Conservation (phyloP, 2,888 invertebrate species). For the Conistra vaccinii region DNA sequence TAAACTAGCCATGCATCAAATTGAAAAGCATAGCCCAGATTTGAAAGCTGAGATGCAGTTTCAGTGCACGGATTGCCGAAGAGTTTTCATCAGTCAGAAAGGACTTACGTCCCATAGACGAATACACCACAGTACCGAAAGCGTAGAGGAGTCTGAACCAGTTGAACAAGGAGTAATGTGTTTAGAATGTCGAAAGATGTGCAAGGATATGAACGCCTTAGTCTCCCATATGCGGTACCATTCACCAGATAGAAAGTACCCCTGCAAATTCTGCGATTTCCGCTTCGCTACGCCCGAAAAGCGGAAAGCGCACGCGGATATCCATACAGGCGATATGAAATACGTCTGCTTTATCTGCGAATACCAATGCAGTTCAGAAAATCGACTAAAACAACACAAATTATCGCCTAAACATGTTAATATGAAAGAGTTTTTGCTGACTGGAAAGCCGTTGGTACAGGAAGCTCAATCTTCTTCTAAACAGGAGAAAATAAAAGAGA, state of each 20-base stretch:
- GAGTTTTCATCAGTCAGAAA: conserved; percentile 85
- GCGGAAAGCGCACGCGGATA: conserved; percentile 81
- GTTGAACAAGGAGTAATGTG: conserved; percentile 83
- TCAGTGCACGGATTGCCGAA: conserved; percentile 84
- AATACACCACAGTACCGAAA: conserved; percentile 81
- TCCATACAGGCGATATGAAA: conserved; percentile 88
- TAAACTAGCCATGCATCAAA: conserved; percentile 84
- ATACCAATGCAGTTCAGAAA: conserved; percentile 86
- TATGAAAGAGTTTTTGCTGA: conserved; percentile 84
- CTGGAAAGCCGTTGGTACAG: conserved; percentile 78
- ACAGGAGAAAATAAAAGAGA: conserved; percentile 68
- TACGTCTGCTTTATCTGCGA: conserved; percentile 88
- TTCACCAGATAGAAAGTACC: conserved; percentile 84
- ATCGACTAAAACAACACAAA: conserved; percentile 84
- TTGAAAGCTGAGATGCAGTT: conserved; percentile 80
- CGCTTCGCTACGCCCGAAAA: conserved; percentile 86
- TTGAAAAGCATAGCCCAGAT: conserved; percentile 83
- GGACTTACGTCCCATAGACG: conserved; percentile 84
- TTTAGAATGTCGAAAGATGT: conserved; percentile 85
- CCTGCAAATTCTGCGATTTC: conserved; percentile 87
- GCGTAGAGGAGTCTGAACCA: conserved; percentile 74
- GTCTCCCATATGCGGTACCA: conserved; percentile 86
- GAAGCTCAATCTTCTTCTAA: conserved; percentile 76
- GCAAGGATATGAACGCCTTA: conserved; percentile 83
- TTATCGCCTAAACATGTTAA: conserved; percentile 82